Evolutionary conservation across 2,113 vertebrate species (phyloP).

Genomic region (Pelusios castaneus): DNA sequence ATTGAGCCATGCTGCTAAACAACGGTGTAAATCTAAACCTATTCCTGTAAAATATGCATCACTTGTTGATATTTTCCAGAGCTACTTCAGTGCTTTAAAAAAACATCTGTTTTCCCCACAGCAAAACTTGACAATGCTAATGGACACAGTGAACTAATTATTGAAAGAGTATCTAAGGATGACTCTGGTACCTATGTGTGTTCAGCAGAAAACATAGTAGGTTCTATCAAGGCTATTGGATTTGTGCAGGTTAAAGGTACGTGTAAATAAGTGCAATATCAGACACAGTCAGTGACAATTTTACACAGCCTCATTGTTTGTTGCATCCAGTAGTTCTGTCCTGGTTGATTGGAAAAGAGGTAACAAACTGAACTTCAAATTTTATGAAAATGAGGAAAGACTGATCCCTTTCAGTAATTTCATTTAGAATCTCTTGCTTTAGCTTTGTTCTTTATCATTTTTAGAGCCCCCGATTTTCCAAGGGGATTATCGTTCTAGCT

Average conservation of each 20-base stretch:
- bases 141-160: constrained; percentile 89
- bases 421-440: neutral
- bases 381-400: neutral
- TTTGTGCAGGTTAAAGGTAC: constrained; percentile 95
- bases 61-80: neutral
- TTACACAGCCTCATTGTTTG: neutral
- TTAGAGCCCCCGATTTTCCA: constrained; percentile 95
- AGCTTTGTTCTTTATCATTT: neutral
- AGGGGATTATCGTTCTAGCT: constrained; percentile 87
- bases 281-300: neutral
- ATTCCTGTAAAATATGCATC: neutral
- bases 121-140: constrained; percentile 83
- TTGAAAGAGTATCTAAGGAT: constrained; percentile 89
- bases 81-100: neutral
- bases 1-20: neutral
- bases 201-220: constrained; percentile 89
- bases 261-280: neutral
- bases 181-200: constrained; percentile 94
- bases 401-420: neutral
- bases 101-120: constrained; percentile 61
- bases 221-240: constrained; percentile 89
- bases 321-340: neutral
- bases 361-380: neutral
- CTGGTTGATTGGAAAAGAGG: neutral
- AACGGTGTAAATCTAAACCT: neutral